phyloP scores from a whole-genome alignment of 2,113 vertebrate species.

The Potamarius usumacintae region DNA sequence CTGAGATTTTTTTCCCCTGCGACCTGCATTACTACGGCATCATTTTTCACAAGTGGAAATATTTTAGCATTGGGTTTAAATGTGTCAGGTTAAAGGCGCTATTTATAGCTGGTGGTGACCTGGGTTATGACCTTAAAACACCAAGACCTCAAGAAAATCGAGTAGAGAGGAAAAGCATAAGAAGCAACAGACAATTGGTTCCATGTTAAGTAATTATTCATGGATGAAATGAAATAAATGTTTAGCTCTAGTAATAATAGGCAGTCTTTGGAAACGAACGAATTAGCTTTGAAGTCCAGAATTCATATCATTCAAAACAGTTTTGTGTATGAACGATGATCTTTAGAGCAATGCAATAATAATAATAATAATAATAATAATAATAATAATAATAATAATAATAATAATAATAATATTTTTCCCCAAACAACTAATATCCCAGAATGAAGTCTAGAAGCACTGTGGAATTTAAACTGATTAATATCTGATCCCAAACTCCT shows the following conservation, averaged over 20 bases:
- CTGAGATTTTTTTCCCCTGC: neutral
- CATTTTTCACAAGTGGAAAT: slow-evolving; percentile 4
- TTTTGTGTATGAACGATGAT: neutral
- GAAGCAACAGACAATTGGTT: neutral
- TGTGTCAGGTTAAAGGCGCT: slow-evolving; percentile 37
- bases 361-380: neutral
- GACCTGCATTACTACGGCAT: neutral
- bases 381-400: neutral
- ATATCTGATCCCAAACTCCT: neutral
- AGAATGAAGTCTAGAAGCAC: neutral
- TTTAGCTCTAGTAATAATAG: neutral
- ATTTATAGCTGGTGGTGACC: slow-evolving; percentile 34
- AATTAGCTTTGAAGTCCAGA: neutral
- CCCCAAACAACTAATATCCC: neutral
- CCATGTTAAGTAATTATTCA: neutral
- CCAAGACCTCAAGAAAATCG: slow-evolving; percentile 13
- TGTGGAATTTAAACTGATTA: neutral
- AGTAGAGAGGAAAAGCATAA: slow-evolving; percentile 1
- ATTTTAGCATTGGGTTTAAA: slow-evolving; percentile 20
- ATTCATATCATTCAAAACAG: neutral
- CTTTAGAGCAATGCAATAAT: neutral
- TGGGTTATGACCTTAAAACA: slow-evolving; percentile 36
- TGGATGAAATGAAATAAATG: neutral
- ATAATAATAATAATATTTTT: neutral
- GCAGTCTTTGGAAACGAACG: neutral